Evolutionary conservation across 2,888 invertebrate genomes (phyloP).

Genomic region (Calameuta pallipes): DNA sequence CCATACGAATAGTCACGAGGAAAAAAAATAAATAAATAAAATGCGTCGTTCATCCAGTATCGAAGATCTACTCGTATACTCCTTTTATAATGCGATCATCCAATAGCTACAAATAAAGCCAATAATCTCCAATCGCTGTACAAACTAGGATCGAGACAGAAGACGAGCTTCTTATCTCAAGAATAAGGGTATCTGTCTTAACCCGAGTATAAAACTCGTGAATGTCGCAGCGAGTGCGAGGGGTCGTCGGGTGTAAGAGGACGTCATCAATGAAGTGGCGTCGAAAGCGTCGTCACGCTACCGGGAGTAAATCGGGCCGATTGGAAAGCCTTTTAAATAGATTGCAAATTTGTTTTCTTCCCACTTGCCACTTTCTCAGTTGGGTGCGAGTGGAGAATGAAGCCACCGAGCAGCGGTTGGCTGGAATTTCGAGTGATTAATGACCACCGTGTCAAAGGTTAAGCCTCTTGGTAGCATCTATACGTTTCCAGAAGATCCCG

Average conservation of each 20-base stretch:
- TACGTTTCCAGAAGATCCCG: not conserved
- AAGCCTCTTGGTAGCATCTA: slow-evolving; percentile 41
- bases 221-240: not conserved
- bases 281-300: slow-evolving; percentile 8
- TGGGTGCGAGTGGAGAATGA: slow-evolving; percentile 35
- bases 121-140: not conserved
- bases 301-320: slow-evolving; percentile 39
- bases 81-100: not conserved
- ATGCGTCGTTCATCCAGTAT: not conserved
- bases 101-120: not conserved
- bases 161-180: not conserved
- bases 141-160: not conserved
- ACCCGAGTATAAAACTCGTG: not conserved
- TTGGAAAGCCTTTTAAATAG: slow-evolving; percentile 54
- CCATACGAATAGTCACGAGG: not conserved
- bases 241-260: not conserved
- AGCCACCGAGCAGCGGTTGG: slow-evolving; percentile 37
- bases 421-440: slow-evolving; percentile 55
- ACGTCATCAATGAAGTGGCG: slow-evolving; percentile 17
- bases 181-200: not conserved
- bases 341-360: slow-evolving; percentile 53
- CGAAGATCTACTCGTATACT: not conserved
- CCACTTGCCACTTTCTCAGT: slow-evolving; percentile 24
- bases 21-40: not conserved
- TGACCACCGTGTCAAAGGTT: slow-evolving; percentile 51